Evolutionary conservation across 1,140 invertebrate genomes (phyloP).

Genomic region (Gyrodactylus bullatarudis): DNA sequence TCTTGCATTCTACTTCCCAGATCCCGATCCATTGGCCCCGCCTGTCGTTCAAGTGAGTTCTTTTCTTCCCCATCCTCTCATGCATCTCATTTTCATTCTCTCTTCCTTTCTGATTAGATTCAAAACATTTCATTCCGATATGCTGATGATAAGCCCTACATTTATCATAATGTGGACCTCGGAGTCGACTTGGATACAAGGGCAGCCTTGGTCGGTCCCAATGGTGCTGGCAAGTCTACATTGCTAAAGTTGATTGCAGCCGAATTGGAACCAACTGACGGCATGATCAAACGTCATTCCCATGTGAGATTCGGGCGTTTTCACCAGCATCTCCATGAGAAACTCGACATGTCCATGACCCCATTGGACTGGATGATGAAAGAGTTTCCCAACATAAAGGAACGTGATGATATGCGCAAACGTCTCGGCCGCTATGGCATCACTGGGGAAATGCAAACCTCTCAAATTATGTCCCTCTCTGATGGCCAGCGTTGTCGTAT

Average conservation of each 20-base stretch:
- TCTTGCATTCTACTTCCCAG: constrained; percentile 72
- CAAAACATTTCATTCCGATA: constrained; percentile 10
- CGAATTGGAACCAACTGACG: constrained; percentile 64
- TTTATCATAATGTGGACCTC: constrained; percentile 89
- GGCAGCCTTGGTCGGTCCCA: constrained; percentile 76
- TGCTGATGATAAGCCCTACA: constrained; percentile 29
- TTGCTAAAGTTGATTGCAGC: constrained; percentile 70
- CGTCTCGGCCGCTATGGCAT: constrained; percentile 89
- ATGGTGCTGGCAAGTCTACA: constrained; percentile 91
- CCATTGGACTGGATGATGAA: constrained; percentile 95
- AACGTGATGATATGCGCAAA: constrained; percentile 90
- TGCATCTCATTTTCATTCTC: not conserved
- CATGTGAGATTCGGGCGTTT: constrained; percentile 83
- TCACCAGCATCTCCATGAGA: constrained; percentile 72
- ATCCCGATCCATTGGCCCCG: constrained; percentile 72
- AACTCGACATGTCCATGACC: constrained; percentile 62
- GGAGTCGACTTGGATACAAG: constrained; percentile 90
- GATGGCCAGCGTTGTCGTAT: constrained; percentile 92
- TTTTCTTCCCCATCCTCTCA: not conserved
- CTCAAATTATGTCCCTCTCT: constrained; percentile 74
- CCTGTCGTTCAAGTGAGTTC: constrained; percentile 70
- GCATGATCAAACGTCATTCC: constrained; percentile 84
- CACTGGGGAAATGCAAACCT: constrained; percentile 75
- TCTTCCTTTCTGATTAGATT: constrained; percentile 1
- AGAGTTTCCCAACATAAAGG: constrained; percentile 75